Evolutionary conservation across 2,888 invertebrate species (phyloP).

Genomic region (Dicyrtomina minuta): DNA sequence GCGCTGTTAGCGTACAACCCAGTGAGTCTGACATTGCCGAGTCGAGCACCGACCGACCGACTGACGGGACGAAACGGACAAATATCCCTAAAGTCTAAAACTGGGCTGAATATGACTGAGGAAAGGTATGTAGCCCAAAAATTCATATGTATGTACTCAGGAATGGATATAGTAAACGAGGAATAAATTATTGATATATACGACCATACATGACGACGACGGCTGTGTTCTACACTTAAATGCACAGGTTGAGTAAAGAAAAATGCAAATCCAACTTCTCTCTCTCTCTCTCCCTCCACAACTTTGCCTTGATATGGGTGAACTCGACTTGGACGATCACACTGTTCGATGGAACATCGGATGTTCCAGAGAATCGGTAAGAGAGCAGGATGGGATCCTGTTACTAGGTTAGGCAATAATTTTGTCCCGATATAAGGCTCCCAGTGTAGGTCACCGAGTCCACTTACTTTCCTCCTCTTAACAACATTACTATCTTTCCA

Average conservation of each 20-base stretch:
- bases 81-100: background rate
- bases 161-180: too few relatives aligned
- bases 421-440: background rate
- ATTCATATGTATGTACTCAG: background rate
- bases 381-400: background rate
- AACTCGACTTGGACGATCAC: too few relatives aligned
- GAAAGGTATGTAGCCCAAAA: background rate
- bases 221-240: background rate
- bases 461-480: too few relatives aligned
- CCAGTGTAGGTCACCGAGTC: too few relatives aligned
- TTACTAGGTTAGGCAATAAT: background rate
- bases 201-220: background rate
- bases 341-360: too few relatives aligned
- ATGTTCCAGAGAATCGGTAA: background rate
- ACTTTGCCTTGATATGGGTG: too few relatives aligned
- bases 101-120: background rate
- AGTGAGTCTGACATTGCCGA: slow-evolving; percentile 7
- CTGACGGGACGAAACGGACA: background rate
- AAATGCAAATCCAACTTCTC: background rate
- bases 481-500: too few relatives aligned
- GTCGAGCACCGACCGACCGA: background rate
- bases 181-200: too few relatives aligned
- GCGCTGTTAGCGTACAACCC: background rate
- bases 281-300: too few relatives aligned
- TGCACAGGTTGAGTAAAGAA: background rate